Evolutionary conservation across 2,888 invertebrate genomes (phyloP), one percentile per base, ranked within the genome.

Genomic region (Chesias legatella): DNA sequence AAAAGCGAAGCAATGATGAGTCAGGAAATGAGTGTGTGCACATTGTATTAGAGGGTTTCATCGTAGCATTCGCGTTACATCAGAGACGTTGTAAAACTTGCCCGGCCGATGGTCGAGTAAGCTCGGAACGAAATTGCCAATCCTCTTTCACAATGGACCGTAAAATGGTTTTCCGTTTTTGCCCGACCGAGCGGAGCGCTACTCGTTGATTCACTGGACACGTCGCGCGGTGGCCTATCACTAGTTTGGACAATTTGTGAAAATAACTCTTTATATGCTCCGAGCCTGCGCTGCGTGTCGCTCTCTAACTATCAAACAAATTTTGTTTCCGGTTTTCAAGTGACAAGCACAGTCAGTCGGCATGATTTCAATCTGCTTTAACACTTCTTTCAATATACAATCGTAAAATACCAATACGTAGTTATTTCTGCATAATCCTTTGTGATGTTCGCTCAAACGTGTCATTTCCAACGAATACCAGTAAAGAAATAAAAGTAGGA

Each of bases 91-190:
- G 79, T 83, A 81, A 83, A 84, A 83, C 76, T 81, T 71, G 74
- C 69, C 70, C 74, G 73, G 77, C 77, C 79, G 80, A 79, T 78
- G 83, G 82, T 79, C 77, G 81, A 79, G 79, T 85, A 79, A 83
- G 80, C 79, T 79, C 72, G 68, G 74, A 78, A 77, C 82, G 79
- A 84, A 86, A 88, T 86, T 86, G 86, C 81, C 86, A 86, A 88
- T 88, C 85, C 86, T 79, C 82, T 79, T 83, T 79, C 84, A 88
- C 86, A 86, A 88, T 86, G 85, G 81, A 85, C 82, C 86, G 86
- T 88, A 86, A 86, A 88, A 86, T 88, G 85, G 85, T 84, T 84
- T 86, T 78, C 85, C 86, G 85, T 86, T 86, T 86, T 86, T 86
- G 80, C 79, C 77, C 79, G 81, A 75, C 78, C 82, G 74, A 80